phyloP scores from a whole-genome alignment of 2,888 invertebrate species.

The Eumacrocentrus americanus region DNA sequence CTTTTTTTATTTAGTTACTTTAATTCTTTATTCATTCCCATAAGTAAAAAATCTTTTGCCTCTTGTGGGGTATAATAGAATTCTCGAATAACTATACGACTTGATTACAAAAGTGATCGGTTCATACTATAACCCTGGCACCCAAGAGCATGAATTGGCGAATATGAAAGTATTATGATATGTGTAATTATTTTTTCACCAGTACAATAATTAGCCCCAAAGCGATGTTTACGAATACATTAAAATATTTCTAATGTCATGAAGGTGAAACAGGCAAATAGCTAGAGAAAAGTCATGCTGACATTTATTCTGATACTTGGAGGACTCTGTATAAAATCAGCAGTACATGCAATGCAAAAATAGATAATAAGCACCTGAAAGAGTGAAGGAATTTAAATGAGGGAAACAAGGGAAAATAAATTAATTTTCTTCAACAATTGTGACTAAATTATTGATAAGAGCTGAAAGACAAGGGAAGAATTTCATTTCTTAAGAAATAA shows the following conservation, averaged over 20 bases:
- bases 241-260: not conserved
- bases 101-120: no score
- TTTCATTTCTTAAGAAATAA: not conserved
- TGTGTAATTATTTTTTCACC: no score
- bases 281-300: not conserved
- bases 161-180: no score
- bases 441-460: not conserved
- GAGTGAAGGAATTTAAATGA: not conserved
- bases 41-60: no score
- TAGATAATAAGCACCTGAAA: not conserved
- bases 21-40: constrained; percentile 15
- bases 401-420: not conserved
- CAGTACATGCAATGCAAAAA: constrained; percentile 3
- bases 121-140: no score
- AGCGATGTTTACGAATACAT: not conserved
- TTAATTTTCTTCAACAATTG: not conserved
- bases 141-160: no score
- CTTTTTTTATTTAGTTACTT: not conserved
- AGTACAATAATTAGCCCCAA: no score
- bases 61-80: no score
- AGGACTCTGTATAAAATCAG: no score
- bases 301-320: not conserved
- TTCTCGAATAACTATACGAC: no score
- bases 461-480: not conserved
- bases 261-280: not conserved